Conservation (phyloP, 2,797 vertebrate species). For the Gobionotothen gibberifrons region DNA sequence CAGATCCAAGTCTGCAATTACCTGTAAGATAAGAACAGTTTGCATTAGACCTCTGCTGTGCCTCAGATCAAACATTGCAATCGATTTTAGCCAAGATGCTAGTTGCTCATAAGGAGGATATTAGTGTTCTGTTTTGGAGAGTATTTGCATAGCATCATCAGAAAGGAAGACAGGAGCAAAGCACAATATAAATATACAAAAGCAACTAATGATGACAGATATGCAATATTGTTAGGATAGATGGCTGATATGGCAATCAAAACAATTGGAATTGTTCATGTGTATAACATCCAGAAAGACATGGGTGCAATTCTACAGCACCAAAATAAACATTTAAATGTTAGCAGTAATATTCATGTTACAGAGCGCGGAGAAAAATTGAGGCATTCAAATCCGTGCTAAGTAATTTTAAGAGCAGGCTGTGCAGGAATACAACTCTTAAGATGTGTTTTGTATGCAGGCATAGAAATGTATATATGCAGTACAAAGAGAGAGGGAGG, state of each 20-base stretch:
- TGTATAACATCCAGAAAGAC: slow-evolving; percentile 16
- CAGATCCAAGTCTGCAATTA: slow-evolving; percentile 80
- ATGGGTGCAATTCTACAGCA: slow-evolving; percentile 8
- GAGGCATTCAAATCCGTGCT: slow-evolving; percentile 22
- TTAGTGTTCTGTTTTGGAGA: not conserved
- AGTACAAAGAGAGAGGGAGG: slow-evolving; percentile 11
- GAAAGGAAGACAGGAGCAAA: slow-evolving; percentile 15
- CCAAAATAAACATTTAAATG: slow-evolving; percentile 14
- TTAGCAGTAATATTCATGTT: slow-evolving; percentile 30
- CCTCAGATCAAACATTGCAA: slow-evolving; percentile 42
- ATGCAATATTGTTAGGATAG: slow-evolving; percentile 21
- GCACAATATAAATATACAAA: slow-evolving; percentile 2
- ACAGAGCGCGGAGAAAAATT: not conserved
- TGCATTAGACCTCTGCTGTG: slow-evolving; percentile 70
- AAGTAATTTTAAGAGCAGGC: slow-evolving; percentile 40
- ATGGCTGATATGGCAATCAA: slow-evolving; percentile 41
- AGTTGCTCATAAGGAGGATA: slow-evolving; percentile 28
- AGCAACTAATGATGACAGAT: slow-evolving; percentile 25
- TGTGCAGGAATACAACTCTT: slow-evolving; percentile 18
- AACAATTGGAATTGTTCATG: slow-evolving; percentile 28
- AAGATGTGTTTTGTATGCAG: slow-evolving; percentile 43
- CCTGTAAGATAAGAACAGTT: slow-evolving; percentile 83
- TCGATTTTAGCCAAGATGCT: slow-evolving; percentile 43
- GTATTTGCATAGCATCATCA: slow-evolving; percentile 11
- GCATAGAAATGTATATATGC: slow-evolving; percentile 8